Base-by-base conservation (phyloP, 2,113 vertebrate genomes). In the Lepisosteus osseus region DNA sequence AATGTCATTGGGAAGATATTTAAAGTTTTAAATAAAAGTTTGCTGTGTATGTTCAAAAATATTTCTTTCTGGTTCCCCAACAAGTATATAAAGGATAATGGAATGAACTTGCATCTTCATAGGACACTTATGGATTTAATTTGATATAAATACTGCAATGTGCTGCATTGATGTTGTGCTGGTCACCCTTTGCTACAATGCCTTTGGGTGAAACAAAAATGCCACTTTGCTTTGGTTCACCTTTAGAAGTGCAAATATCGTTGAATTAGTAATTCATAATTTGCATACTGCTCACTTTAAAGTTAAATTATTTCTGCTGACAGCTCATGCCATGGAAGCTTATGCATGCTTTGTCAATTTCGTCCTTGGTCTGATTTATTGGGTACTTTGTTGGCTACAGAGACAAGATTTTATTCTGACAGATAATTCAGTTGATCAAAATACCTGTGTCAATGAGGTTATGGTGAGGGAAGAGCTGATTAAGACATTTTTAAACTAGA, bases 341-440 rank as follows among this genome's bases (percentile, higher is more conserved):
- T 68, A 54, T 13, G 15, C 51, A 41, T 41, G 66, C 47, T 68
- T 51, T 41, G 15, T 68, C n/a, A 55, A 5, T 68, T 55, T 68
- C 40, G 66, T 54, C 66, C 66, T 68, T 68, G 66, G 51, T 68
- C 66, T 41, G 66, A 68, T 68, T 68, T 55, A 54, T 68, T 68
- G 47, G 66, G 66, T 55, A 68, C 66, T 68, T 68, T 68, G 51
- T 68, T 29, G 54, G 66, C 45, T 54, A 29, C 14, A n/a, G 14
- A 54, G 66, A 54, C 45, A 68, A 54, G 47, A 54, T 68, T 54
- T 68, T 54, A 68, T n/a, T 12, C 66, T 68, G 66, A 67, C 47
- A 68, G 66, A 68, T 68, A 55, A 68, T 68, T 68, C 66, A 29
- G 66, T 12, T 68, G 47, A 68, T 68, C 66, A 55, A 55, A 68